phyloP scores from a whole-genome alignment of 2,888 invertebrate species.

The Mycalesis mineus region DNA sequence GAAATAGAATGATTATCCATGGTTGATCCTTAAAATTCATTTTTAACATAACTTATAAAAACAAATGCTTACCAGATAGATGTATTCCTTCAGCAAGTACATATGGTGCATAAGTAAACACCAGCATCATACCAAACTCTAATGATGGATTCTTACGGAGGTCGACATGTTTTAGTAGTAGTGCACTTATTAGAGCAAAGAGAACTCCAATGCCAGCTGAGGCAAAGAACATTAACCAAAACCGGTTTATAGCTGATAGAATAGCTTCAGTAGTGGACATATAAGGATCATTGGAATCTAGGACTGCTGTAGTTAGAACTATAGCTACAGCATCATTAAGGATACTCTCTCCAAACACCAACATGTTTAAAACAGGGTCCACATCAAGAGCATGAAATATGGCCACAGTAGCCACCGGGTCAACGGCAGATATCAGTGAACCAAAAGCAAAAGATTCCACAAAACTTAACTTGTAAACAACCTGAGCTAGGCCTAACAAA shows the following conservation, averaged over 20 bases:
- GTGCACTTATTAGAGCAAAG: slow-evolving; percentile 95
- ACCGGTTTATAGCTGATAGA: slow-evolving; percentile 90
- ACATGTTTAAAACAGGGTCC: slow-evolving; percentile 98
- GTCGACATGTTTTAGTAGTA: slow-evolving; percentile 96
- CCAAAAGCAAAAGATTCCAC: slow-evolving; percentile 99
- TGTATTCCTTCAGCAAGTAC: slow-evolving; percentile 98
- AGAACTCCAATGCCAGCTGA: slow-evolving; percentile 97
- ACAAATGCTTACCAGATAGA: slow-evolving; percentile 83
- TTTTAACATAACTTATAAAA: not conserved
- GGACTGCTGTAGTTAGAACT: slow-evolving; percentile 94
- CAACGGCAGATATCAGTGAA: slow-evolving; percentile 98
- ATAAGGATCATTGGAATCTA: slow-evolving; percentile 80
- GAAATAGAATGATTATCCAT: too few relatives aligned
- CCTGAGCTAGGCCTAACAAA: slow-evolving; percentile 92
- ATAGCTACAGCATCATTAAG: slow-evolving; percentile 99
- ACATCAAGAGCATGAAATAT: slow-evolving; percentile 99
- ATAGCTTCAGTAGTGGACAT: slow-evolving; percentile 90
- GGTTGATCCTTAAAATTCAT: too few relatives aligned
- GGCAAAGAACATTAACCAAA: slow-evolving; percentile 98
- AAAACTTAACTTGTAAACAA: slow-evolving; percentile 94
- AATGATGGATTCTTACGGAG: slow-evolving; percentile 97
- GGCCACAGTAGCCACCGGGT: slow-evolving; percentile 99
- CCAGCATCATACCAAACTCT: slow-evolving; percentile 98
- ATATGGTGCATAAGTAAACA: slow-evolving; percentile 99
- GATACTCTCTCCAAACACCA: slow-evolving; percentile 97